Percentiles rank a stretch among this genome's conserved stretches.
These are phyloP conservation scores for Pholis gunnellus DNA, from an alignment of 2,113 vertebrate species.

Conservation along the genomic window DNA sequence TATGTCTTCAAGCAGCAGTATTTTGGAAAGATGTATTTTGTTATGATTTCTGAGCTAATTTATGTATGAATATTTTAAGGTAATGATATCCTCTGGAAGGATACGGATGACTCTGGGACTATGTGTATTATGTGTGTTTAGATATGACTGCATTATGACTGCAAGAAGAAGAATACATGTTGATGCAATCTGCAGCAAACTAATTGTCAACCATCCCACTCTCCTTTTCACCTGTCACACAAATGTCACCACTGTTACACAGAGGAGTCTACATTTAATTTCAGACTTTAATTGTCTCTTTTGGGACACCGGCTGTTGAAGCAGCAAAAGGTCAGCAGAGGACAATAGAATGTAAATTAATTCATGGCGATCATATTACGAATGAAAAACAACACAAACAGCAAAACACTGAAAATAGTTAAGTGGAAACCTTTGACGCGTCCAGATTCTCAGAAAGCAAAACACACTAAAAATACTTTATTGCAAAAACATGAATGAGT, in stretches of 20 bases:
- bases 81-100: not conserved
- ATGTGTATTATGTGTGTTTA: not conserved
- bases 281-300: constrained; percentile 7
- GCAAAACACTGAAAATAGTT: not conserved
- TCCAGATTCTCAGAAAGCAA: not conserved
- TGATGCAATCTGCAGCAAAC: not conserved
- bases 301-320: not conserved
- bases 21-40: not conserved
- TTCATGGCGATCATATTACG: not conserved
- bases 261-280: not conserved
- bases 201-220: not conserved
- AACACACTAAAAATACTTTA: not conserved
- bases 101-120: not conserved
- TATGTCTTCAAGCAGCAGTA: not conserved
- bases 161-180: not conserved
- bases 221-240: not conserved
- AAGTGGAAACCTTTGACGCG: not conserved
- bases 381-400: not conserved
- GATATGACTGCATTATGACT: not conserved
- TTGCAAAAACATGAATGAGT: not conserved
- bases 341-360: not conserved
- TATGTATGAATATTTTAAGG: too few relatives aligned
- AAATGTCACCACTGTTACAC: not conserved
- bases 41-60: too few relatives aligned
- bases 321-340: constrained; percentile 4